Evolutionary conservation across 2,113 vertebrate species (phyloP).

Genomic region (Aplodontia rufa): DNA sequence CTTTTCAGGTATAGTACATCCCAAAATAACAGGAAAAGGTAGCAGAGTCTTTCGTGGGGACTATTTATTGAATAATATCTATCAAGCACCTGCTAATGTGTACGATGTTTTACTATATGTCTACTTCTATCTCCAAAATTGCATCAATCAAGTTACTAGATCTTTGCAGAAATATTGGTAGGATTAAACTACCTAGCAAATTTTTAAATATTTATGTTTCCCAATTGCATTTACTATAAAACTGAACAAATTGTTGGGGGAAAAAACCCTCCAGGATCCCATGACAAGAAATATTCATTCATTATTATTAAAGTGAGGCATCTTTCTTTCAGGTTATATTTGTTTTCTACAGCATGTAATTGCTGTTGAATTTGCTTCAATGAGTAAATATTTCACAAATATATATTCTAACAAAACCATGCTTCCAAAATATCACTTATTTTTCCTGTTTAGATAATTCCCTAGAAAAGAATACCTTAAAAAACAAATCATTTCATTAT

Average conservation of each 20-base stretch:
- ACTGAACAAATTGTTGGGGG: not conserved
- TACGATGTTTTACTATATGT: not conserved
- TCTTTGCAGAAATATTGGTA: not conserved
- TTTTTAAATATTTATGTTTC: slow-evolving; percentile 45
- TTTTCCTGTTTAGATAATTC: slow-evolving; percentile 42
- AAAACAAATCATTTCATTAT: slow-evolving; percentile 49
- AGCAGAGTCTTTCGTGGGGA: not conserved
- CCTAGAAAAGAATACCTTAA: slow-evolving; percentile 42
- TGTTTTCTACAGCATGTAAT: slow-evolving; percentile 55
- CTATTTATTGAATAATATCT: not conserved
- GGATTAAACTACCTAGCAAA: not conserved
- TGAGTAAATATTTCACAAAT: slow-evolving; percentile 66
- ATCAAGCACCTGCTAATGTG: not conserved
- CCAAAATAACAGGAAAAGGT: not conserved
- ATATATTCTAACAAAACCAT: slow-evolving; percentile 21
- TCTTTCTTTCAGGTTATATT: slow-evolving; percentile 61
- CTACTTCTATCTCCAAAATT: not conserved
- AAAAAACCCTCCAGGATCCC: not conserved
- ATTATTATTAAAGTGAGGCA: not conserved
- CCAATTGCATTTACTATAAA: slow-evolving; percentile 17
- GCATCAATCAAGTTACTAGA: not conserved
- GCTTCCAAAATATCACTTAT: slow-evolving; percentile 51
- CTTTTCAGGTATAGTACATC: not conserved
- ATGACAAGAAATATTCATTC: slow-evolving; percentile 12
- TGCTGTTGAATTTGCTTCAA: slow-evolving; percentile 66